Conservation (phyloP, 2,888 invertebrate species). For the Xylota segnis region DNA sequence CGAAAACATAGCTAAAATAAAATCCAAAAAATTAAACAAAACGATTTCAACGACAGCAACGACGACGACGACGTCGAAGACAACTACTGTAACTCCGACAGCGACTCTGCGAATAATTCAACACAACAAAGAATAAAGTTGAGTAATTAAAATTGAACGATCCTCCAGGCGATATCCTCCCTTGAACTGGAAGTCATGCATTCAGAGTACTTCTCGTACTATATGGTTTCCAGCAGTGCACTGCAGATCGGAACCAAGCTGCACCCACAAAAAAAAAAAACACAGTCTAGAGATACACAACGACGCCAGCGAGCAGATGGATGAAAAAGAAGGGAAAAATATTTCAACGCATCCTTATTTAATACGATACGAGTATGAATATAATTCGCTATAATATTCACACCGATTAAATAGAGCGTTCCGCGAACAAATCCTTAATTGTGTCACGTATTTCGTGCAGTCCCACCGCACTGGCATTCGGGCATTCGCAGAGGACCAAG, state of each 20-base stretch:
- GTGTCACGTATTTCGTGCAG: constrained; percentile 72
- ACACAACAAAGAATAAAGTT: constrained; percentile 76
- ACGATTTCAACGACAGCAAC: constrained; percentile 14
- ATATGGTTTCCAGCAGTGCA: constrained; percentile 47
- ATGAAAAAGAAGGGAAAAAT: not conserved
- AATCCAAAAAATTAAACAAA: constrained; percentile 47
- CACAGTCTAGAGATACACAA: not conserved
- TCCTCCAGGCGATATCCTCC: constrained; percentile 72
- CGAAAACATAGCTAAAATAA: constrained; percentile 63
- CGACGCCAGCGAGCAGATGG: not conserved
- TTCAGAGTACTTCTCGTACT: constrained; percentile 30
- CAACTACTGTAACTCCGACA: constrained; percentile 57
- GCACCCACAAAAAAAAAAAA: constrained; percentile 35
- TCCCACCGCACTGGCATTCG: not conserved
- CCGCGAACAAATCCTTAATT: constrained; percentile 70
- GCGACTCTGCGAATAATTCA: constrained; percentile 71
- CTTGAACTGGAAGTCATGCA: constrained; percentile 59
- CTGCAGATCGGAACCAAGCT: constrained; percentile 31
- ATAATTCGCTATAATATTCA: constrained; percentile 75
- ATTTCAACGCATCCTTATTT: constrained; percentile 31
- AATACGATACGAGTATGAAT: constrained; percentile 52
- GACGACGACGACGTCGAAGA: constrained; percentile 29
- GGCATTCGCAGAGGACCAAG: not conserved
- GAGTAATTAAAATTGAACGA: constrained; percentile 77
- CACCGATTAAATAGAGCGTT: constrained; percentile 71